These are phyloP conservation scores for Athripsodes cinereus DNA, from an alignment of 2,888 invertebrate species.

Conservation along the genomic window DNA sequence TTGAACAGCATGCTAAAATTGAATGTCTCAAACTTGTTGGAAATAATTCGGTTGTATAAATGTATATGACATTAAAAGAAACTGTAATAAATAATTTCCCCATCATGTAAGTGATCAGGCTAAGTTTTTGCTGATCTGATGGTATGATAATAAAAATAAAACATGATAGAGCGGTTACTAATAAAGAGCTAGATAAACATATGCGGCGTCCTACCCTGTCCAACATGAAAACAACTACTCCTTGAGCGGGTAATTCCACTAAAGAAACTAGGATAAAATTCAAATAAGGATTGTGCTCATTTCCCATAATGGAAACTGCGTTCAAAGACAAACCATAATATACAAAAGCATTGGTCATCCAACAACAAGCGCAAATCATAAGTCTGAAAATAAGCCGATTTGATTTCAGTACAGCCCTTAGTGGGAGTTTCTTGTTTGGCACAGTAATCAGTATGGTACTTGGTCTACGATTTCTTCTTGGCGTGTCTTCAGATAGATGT, in stretches of 20 bases:
- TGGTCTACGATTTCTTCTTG: background rate
- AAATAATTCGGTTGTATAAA: slow-evolving; percentile 64
- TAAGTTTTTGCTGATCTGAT: slow-evolving; percentile 36
- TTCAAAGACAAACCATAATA: slow-evolving; percentile 77
- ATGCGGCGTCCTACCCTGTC: slow-evolving; percentile 54
- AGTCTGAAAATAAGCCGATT: slow-evolving; percentile 43
- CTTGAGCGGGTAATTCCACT: slow-evolving; percentile 61
- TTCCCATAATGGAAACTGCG: slow-evolving; percentile 67
- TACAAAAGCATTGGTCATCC: slow-evolving; percentile 72
- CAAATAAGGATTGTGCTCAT: slow-evolving; percentile 52
- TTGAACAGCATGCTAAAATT: slow-evolving; percentile 58
- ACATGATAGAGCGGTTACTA: slow-evolving; percentile 54
- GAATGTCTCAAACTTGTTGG: slow-evolving; percentile 59
- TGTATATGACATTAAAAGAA: slow-evolving; percentile 59
- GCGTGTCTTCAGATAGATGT: slow-evolving; percentile 9
- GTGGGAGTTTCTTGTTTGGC: slow-evolving; percentile 16
- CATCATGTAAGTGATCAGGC: slow-evolving; percentile 39
- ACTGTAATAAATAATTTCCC: slow-evolving; percentile 62
- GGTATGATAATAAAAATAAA: slow-evolving; percentile 54
- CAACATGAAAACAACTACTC: slow-evolving; percentile 50
- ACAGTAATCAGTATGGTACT: background rate
- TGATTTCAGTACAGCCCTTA: slow-evolving; percentile 22
- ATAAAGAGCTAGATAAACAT: slow-evolving; percentile 51
- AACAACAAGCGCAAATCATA: slow-evolving; percentile 65
- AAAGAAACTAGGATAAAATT: slow-evolving; percentile 66